These are phyloP conservation scores for Mnemiopsis leidyi DNA, from an alignment of 37 sponge, comb jelly and placozoan genomes.

Conservation along the genomic window DNA sequence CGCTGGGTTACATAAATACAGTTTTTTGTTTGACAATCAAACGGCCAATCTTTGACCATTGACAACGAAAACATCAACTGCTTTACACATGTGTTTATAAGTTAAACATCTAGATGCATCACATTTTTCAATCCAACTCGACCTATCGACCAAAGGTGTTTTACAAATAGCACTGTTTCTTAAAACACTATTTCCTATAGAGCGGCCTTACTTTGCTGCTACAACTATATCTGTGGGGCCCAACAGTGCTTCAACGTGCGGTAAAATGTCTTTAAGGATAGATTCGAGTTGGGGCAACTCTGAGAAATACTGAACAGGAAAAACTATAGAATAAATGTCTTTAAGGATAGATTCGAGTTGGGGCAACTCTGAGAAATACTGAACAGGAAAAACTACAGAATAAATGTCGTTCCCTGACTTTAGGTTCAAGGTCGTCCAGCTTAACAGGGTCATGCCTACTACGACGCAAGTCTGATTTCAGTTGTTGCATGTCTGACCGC, in stretches of 20 bases:
- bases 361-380: not conserved
- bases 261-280: not conserved
- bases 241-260: not conserved
- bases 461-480: not conserved
- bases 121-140: not conserved
- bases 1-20: not conserved
- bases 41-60: no score
- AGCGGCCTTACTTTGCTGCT: not conserved
- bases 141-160: not conserved
- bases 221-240: not conserved
- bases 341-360: not conserved
- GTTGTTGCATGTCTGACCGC: not conserved
- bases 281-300: not conserved
- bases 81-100: no score
- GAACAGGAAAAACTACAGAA: not conserved
- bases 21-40: not conserved
- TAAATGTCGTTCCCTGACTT: not conserved
- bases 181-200: not conserved
- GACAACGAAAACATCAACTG: no score
- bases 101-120: no score
- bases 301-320: not conserved
- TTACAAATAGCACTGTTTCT: not conserved
- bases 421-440: not conserved
- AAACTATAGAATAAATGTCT: not conserved
- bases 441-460: not conserved